Evolutionary conservation across 2,888 invertebrate genomes (phyloP), one percentile per base, ranked within the genome.

Genomic region (Leptinotarsa peninsularis): DNA sequence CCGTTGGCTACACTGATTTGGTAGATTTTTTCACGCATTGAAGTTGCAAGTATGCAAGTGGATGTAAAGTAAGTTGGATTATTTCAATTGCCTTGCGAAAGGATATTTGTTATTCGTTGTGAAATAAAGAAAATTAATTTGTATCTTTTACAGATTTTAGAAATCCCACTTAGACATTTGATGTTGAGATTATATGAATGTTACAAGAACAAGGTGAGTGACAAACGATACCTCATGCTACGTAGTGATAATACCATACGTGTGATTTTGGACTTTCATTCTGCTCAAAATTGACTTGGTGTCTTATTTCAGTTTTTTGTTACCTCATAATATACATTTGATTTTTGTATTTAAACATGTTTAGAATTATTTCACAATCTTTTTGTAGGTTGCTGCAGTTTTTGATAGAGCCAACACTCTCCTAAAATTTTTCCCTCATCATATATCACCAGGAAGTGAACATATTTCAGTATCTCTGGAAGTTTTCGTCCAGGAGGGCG

Each of bases 401-500:
- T 63, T 43, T 33, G 63, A 43, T 63, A 63, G 23, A 23, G 33
- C 43, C 14, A 63, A 63, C 27, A 43, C 27, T 33, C 17, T 33
- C n/a, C 18, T 17, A 33, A 33, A 33, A 15, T 13, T 15, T 33
- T 43, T 63, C n/a, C n/a, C 13, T 33, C 27, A 63, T 63, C 17
- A 63, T 43, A 43, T 18, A 63, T 58, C 14, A 43, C 58, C 49
- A 54, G 70, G 69, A 71, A 72, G 66, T 23, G n/a, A 67, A 72
- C 43, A 4, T 63, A 63, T 58, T 85, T 85, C 85, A 83, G 84
- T 82, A 81, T 83, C 81, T 81, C 78, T 77, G 78, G 82, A 80
- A 82, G 90, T 90, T 90, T 90, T 92, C 94, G 94, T 94, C 94
- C 94, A 93, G 91, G 91, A 92, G 94, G 94, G 94, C 94, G 94